A percentile compares a stretch with the other conserved stretches of the same genome.
phyloP scores from a whole-genome alignment of 2,113 vertebrate species.

The Myotis yumanensis region DNA sequence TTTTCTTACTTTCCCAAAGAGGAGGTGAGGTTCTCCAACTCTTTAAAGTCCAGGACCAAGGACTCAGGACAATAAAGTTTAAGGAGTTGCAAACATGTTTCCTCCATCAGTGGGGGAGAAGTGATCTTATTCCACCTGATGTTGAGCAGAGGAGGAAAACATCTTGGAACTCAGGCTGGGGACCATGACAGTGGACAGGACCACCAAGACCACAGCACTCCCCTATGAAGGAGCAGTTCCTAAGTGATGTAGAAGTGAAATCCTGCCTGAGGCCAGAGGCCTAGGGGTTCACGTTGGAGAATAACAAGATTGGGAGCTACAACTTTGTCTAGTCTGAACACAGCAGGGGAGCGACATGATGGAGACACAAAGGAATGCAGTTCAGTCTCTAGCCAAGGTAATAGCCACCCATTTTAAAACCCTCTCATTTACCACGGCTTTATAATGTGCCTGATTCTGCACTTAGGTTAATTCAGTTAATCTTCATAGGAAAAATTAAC shows the following conservation, averaged over 20 bases:
- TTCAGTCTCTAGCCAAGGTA: background rate
- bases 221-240: background rate
- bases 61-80: background rate
- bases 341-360: background rate
- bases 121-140: background rate
- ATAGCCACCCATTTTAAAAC: background rate
- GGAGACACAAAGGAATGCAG: too few relatives aligned
- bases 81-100: background rate
- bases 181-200: background rate
- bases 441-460: background rate
- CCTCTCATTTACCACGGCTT: background rate
- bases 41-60: background rate
- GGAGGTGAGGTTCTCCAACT: background rate
- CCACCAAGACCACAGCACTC: rapidly evolving
- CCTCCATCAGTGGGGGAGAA: background rate
- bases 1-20: background rate
- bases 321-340: background rate
- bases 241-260: background rate
- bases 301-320: background rate
- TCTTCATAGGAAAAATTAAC: background rate
- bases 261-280: background rate
- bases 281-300: background rate
- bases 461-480: background rate
- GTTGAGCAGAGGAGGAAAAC: background rate
- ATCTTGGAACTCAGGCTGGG: background rate